These are phyloP conservation scores for Oreochromis spilurus DNA, from an alignment of 2,113 vertebrate genomes.

Conservation along the genomic window DNA sequence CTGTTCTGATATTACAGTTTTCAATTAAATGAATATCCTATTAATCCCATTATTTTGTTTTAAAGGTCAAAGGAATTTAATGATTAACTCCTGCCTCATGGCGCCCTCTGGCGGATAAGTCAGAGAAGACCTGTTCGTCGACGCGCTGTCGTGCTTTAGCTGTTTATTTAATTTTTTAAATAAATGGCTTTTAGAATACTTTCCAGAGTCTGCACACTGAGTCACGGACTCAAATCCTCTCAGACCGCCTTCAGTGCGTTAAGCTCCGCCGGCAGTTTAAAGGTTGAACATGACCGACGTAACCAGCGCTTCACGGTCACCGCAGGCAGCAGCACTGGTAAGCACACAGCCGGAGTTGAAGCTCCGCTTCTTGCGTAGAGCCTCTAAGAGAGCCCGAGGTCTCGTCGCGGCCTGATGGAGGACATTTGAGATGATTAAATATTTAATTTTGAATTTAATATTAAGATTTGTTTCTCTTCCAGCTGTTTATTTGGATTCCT, in stretches of 20 bases:
- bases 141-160: background rate
- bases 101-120: background rate
- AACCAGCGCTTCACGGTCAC: constrained; percentile 55
- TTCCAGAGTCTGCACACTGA: background rate
- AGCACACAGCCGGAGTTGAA: background rate
- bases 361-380: background rate
- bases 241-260: background rate
- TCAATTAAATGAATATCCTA: rapidly evolving
- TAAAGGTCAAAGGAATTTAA: background rate
- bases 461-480: background rate
- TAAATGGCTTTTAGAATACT: constrained; percentile 5
- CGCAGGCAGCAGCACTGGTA: constrained; percentile 39
- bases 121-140: background rate
- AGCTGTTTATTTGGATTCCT: rapidly evolving
- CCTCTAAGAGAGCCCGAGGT: background rate
- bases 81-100: background rate
- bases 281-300: constrained; percentile 62
- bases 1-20: background rate
- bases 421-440: rapidly evolving
- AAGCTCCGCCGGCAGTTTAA: background rate
- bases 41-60: background rate
- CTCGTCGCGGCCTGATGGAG: background rate
- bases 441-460: background rate
- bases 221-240: background rate
- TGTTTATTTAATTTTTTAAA: rapidly evolving